Percentiles rank a stretch among this genome's conserved stretches.
phyloP scores from a whole-genome alignment of 2,113 vertebrate genomes.

The Equus przewalskii region DNA sequence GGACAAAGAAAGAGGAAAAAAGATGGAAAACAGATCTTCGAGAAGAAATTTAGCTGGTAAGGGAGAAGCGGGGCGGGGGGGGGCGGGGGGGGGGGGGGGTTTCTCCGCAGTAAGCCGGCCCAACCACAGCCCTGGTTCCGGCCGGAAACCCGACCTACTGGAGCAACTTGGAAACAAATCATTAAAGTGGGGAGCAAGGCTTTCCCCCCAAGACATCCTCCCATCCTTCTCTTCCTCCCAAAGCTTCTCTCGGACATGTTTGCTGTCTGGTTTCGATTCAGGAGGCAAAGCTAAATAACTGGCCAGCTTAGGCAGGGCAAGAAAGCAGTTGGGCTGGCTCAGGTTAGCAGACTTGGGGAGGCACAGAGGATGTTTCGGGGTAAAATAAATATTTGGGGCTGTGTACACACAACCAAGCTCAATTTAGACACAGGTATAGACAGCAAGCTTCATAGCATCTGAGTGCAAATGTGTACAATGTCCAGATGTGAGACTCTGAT shows the following conservation, averaged over 20 bases:
- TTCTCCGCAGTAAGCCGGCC: not conserved
- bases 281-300: constrained; percentile 59
- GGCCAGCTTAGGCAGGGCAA: not conserved
- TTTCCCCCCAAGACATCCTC: constrained; percentile 14
- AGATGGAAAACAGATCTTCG: not conserved
- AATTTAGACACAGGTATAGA: not conserved
- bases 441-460: not conserved
- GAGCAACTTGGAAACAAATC: constrained; percentile 59
- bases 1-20: not conserved
- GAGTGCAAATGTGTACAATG: not conserved
- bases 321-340: not conserved
- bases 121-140: not conserved
- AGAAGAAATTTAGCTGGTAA: constrained; percentile 43
- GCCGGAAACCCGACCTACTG: constrained; percentile 38
- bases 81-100: not conserved
- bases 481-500: constrained; percentile 9
- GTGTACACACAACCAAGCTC: not conserved
- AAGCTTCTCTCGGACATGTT: not conserved
- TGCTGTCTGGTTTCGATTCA: constrained; percentile 73
- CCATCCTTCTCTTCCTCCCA: not conserved
- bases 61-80: not conserved
- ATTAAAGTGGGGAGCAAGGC: constrained; percentile 53
- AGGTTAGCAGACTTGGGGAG: not conserved
- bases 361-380: not conserved
- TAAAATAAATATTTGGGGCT: constrained; percentile 48